These are phyloP conservation scores for Diaphora mendica DNA, from an alignment of 2,888 invertebrate genomes.

Conservation along the genomic window DNA sequence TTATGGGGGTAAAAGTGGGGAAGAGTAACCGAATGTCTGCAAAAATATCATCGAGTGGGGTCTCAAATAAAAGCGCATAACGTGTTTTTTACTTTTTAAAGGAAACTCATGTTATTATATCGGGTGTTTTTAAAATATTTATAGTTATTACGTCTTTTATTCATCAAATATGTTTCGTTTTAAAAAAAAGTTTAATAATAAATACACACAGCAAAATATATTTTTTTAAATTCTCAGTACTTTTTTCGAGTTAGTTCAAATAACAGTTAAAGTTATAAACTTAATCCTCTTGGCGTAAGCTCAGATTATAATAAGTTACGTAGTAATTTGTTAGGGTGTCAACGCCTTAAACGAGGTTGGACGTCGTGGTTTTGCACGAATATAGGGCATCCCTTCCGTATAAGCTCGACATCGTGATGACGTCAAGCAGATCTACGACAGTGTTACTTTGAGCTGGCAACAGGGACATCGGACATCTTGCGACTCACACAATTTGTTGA, in stretches of 20 bases:
- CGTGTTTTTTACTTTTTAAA: no score
- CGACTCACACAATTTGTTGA: no score
- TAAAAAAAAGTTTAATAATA: not conserved
- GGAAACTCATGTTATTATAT: no score
- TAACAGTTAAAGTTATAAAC: slow-evolving; percentile 23
- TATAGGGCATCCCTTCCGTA: slow-evolving; percentile 59
- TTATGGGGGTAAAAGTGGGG: no score
- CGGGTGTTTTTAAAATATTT: no score
- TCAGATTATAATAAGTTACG: not conserved
- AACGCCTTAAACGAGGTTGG: slow-evolving; percentile 22
- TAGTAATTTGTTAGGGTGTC: slow-evolving; percentile 24
- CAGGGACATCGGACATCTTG: not conserved
- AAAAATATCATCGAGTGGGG: no score
- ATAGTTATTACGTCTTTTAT: not conserved
- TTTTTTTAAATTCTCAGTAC: no score
- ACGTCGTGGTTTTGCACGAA: slow-evolving; percentile 51
- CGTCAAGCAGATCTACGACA: slow-evolving; percentile 54
- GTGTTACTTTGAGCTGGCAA: not conserved
- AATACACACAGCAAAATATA: not conserved
- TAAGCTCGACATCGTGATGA: slow-evolving; percentile 33
- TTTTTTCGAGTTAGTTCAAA: no score
- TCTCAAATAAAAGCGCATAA: no score
- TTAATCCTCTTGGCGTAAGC: slow-evolving; percentile 8
- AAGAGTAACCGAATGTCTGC: no score
- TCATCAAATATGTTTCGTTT: not conserved